Base-by-base conservation (phyloP, 2,888 invertebrate species). In the Nomada lathburiana region DNA sequence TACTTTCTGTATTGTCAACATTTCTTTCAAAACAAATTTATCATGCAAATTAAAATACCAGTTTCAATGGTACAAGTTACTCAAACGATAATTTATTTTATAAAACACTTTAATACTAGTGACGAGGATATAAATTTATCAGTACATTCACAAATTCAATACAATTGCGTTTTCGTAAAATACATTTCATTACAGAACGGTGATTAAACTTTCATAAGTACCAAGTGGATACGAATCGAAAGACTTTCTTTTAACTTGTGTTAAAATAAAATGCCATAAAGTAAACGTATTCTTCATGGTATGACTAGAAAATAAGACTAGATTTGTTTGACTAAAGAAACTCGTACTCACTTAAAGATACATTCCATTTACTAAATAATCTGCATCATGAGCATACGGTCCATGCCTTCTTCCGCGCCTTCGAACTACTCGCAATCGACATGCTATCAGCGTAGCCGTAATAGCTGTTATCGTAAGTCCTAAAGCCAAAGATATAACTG, bases 281-380 rank as follows among this genome's bases (percentile, higher is more conserved):
- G 44, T 57, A 42, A n/a, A 72, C 36, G 36, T n/a, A 47, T 5
- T 44, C 47, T 50, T 59, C 29, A 47, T 69, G 23, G 68, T 87
- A 80, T 50, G 47, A 47, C 47, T 47, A 47, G 82, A 86, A 86
- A 86, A 86, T 84, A 80, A 73, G 53, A 76, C n/a, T 65, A 60
- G 29, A 72, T 18, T 69, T 11, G 13, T 59, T 59, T 23, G 44
- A 23, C 52, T 73, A 77, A 52, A 75, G 55, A 44, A 53, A 72
- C 65, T 74, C 53, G 10, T 75, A 63, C 78, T 69, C 76, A 84
- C 91, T 95, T 96, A 98, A 93, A 99, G 96, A 94, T 99, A 99
- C 98, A 99, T 99, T 92, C 99, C 99, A 94, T 99, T 99, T 89
- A 99, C 98, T 90, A 99, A 95, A 94, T 98, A 99, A 95, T 99